Percentiles rank a stretch among this genome's conserved stretches.
phyloP scores from a whole-genome alignment of 37 sponge, comb jelly and placozoan genomes.

The Lycopodina hypogea region DNA sequence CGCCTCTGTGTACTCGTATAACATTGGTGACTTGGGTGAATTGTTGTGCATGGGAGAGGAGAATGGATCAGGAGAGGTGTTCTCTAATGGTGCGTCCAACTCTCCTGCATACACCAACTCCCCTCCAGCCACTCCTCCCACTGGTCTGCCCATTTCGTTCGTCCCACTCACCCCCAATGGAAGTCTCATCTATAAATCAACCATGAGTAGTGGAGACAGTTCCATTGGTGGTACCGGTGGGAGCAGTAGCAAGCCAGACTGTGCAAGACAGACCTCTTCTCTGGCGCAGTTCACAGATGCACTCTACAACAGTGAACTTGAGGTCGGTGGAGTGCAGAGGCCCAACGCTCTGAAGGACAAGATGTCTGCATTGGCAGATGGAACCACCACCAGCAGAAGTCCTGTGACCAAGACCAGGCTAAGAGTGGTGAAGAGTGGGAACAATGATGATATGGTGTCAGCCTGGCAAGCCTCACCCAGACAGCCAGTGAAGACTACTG shows the following conservation, averaged over 20 bases:
- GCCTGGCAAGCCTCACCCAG: slow-evolving; percentile 32
- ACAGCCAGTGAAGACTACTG: not conserved
- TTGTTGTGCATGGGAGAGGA: not conserved
- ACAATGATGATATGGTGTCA: not conserved
- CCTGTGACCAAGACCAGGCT: slow-evolving; percentile 58
- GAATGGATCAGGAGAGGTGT: not conserved
- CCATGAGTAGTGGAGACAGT: not conserved
- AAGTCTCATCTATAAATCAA: not conserved
- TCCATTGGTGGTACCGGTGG: not conserved
- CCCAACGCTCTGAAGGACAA: slow-evolving; percentile 1
- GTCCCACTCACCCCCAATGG: not conserved
- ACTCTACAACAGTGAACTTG: slow-evolving; percentile 38
- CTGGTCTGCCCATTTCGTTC: not conserved
- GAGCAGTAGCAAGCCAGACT: not conserved
- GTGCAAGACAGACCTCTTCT: not conserved
- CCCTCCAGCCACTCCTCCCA: not conserved
- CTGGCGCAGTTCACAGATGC: slow-evolving; percentile 48
- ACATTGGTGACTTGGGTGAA: not conserved
- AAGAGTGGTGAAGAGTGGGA: slow-evolving; percentile 20
- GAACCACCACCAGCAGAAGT: slow-evolving; percentile 3
- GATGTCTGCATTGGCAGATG: not conserved
- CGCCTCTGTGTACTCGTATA: slow-evolving; percentile 16
- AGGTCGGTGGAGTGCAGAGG: not conserved
- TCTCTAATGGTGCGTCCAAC: not conserved
- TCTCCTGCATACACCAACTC: not conserved